Conservation (phyloP, 2,113 vertebrate species). For the Ctenomys sociabilis region DNA sequence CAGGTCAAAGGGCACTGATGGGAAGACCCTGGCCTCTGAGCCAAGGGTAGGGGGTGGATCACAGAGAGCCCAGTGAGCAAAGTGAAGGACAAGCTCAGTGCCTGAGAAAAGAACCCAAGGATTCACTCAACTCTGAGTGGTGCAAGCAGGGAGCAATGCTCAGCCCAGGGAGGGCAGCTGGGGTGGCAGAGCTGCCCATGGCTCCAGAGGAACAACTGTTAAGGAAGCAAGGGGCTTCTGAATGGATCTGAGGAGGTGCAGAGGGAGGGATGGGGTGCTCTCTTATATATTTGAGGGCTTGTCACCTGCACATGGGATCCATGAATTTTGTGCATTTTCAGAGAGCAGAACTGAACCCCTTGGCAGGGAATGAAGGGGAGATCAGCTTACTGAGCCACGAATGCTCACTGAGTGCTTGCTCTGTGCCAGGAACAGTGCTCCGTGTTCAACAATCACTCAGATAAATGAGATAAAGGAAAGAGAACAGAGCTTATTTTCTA, state of each 20-base stretch:
- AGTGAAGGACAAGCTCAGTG: background rate
- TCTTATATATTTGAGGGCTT: background rate
- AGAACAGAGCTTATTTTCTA: background rate
- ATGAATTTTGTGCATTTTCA: background rate
- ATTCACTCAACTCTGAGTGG: background rate
- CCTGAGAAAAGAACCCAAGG: accelerated
- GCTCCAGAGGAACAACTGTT: background rate
- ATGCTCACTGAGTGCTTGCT: background rate
- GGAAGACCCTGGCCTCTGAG: background rate
- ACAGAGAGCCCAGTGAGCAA: background rate
- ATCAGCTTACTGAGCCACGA: background rate
- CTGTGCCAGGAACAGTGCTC: background rate
- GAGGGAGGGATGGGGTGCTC: background rate
- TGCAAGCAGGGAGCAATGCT: background rate
- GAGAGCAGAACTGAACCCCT: background rate
- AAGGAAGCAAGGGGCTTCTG: background rate
- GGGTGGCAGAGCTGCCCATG: background rate
- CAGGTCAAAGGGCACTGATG: background rate
- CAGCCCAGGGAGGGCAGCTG: too few relatives aligned
- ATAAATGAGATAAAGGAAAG: background rate
- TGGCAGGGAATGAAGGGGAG: background rate
- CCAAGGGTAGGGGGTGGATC: background rate
- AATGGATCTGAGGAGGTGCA: background rate
- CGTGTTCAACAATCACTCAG: background rate
- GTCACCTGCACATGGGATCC: background rate